These are phyloP conservation scores for Sciurus niger DNA, from an alignment of 2,113 vertebrate species.

Conservation along the genomic window DNA sequence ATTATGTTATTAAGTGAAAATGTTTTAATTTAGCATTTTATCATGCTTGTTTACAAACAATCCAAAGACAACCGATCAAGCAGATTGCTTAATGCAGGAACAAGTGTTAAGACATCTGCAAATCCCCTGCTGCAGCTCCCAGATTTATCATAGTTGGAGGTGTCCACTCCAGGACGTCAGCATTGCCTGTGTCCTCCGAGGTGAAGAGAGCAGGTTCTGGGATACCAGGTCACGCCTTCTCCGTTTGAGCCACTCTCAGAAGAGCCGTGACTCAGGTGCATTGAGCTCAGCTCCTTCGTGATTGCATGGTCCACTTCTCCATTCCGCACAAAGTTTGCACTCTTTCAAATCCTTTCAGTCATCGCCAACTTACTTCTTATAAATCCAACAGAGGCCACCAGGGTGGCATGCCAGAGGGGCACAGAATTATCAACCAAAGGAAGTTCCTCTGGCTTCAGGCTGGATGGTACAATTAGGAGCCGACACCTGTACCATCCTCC, in stretches of 20 bases:
- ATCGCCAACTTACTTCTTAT: neutral
- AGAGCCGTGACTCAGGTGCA: too few species aligned
- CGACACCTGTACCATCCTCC: neutral
- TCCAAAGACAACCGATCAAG: conserved; percentile 28
- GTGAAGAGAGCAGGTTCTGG: neutral
- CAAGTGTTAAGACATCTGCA: neutral
- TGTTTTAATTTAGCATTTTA: conserved; percentile 54
- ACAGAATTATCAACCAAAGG: neutral
- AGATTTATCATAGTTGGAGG: neutral
- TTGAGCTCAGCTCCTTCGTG: neutral
- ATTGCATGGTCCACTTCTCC: neutral
- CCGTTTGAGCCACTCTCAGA: neutral
- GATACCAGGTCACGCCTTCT: neutral
- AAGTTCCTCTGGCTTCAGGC: neutral
- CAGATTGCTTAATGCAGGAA: neutral
- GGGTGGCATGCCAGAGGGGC: neutral
- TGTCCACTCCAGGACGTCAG: neutral
- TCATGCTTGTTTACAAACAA: conserved; percentile 41
- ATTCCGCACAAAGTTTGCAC: neutral
- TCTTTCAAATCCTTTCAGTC: neutral
- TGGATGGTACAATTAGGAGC: neutral
- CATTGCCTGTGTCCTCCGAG: neutral
- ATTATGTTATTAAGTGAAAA: conserved; percentile 48
- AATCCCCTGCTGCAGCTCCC: neutral
- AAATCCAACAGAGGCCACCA: neutral